Evolutionary conservation across 2,113 vertebrate species (phyloP), one percentile per base, ranked within the genome.

Genomic region (Tamias sibiricus): DNA sequence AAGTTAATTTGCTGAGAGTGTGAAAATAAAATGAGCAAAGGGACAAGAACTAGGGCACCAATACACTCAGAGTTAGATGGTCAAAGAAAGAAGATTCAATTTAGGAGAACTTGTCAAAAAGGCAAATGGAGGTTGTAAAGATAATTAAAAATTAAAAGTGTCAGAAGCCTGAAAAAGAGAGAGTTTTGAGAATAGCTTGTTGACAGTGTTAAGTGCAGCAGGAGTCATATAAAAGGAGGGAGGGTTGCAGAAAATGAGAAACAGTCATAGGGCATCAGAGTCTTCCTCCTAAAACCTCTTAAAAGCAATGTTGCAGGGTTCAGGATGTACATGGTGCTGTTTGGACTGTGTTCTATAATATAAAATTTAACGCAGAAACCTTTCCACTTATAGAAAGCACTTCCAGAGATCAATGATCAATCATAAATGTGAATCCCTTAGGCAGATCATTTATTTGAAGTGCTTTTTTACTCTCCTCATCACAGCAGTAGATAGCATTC

Each of bases 381-480:
- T 96, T 94, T 87, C 69, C 83, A 30, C 86, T 79, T 64, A 22
- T 16, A 87, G 49, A 75, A 76, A 92, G 69, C n/a, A 22, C 35
- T 96, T 95, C n/a, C 68, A 83, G 69, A 94, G 49, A 97, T 95
- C 93, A 59, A 96, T 91, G 94, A 94, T 94, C 79, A 93, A 94
- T 96, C 94, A 81, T 35, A 90, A 88, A 87, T 66, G 30, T 94
- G 79, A 96, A 83, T 95, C 42, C n/a, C 80, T 91, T 79, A 94
- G 89, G 69, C 40, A 94, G 71, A 87, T 93, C 82, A 94, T 94
- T 95, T 89, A 89, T 95, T 96, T 94, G 77, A 93, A 66, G 49
- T 91, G 77, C 69, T 84, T 94, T 94, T 96, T 89, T 57, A 64
- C 74, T 94, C 22, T 81, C 32, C 22, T 92, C 49, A 81, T 89